Percentiles rank a stretch among this genome's conserved stretches.
These are phyloP conservation scores for Melanotaenia maccullochi DNA, from an alignment of 2,797 vertebrate genomes.

Conservation along the genomic window DNA sequence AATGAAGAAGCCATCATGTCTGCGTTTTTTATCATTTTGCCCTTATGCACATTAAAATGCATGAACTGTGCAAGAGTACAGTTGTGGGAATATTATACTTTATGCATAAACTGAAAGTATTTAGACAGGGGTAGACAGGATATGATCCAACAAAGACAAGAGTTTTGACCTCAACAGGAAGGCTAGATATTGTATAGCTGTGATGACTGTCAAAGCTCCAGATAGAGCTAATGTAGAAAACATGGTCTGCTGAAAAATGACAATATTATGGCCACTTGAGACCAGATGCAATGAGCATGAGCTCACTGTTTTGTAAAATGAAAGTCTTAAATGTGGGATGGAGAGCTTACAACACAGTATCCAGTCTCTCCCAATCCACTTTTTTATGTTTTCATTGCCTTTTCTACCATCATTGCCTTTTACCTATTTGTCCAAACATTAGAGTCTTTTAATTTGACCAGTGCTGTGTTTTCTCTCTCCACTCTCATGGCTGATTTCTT, in stretches of 20 bases:
- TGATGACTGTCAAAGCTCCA: constrained; percentile 38
- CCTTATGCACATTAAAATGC: neutral
- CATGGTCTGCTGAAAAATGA: constrained; percentile 40
- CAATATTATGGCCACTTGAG: constrained; percentile 53
- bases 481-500: neutral
- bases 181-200: neutral
- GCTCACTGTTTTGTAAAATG: constrained; percentile 56
- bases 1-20: too few relatives aligned
- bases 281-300: constrained; percentile 67
- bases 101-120: constrained; percentile 16
- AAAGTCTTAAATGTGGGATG: neutral
- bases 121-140: neutral
- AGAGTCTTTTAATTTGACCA: constrained; percentile 23
- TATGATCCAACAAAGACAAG: neutral
- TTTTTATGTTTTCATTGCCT: constrained; percentile 38
- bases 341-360: constrained; percentile 11
- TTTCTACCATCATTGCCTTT: constrained; percentile 32
- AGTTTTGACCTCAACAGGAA: neutral
- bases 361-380: neutral
- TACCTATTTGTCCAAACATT: constrained; percentile 38
- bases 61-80: neutral
- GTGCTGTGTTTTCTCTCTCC: constrained; percentile 17
- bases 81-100: constrained; percentile 1
- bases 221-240: constrained; percentile 61
- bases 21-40: neutral